These are phyloP conservation scores for Dendrophyllia cribrosa DNA, from an alignment of 64 coral and sea anemone genomes.

Conservation along the genomic window DNA sequence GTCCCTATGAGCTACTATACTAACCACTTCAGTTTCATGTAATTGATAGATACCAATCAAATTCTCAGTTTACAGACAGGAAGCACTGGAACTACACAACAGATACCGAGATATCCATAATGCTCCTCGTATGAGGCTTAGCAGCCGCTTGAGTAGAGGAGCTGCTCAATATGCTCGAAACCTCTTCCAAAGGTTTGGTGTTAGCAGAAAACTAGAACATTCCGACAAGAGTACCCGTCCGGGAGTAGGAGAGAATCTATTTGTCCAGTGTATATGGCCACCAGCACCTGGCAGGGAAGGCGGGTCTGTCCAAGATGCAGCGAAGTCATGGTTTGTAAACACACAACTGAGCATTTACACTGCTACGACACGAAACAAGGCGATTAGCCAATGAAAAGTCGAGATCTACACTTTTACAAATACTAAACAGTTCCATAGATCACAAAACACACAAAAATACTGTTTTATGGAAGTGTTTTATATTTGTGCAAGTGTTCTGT, in stretches of 20 bases:
- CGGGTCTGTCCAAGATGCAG: not conserved
- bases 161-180: not conserved
- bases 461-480: too few relatives aligned
- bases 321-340: not conserved
- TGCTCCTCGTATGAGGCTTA: not conserved
- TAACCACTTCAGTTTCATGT: too few relatives aligned
- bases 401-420: too few relatives aligned
- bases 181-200: not conserved
- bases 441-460: too few relatives aligned
- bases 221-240: not conserved
- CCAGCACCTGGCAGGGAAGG: not conserved
- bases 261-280: not conserved
- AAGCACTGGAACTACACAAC: not conserved
- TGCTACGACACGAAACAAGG: too few relatives aligned
- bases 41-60: not conserved
- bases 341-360: too few relatives aligned
- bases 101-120: not conserved
- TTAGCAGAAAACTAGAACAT: not conserved
- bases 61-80: not conserved
- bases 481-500: too few relatives aligned
- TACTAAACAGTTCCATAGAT: too few relatives aligned
- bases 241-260: not conserved
- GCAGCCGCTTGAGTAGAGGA: not conserved
- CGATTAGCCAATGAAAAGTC: too few relatives aligned
- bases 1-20: too few relatives aligned